Conservation (phyloP, 2,113 vertebrate species). For the Indri indri region DNA sequence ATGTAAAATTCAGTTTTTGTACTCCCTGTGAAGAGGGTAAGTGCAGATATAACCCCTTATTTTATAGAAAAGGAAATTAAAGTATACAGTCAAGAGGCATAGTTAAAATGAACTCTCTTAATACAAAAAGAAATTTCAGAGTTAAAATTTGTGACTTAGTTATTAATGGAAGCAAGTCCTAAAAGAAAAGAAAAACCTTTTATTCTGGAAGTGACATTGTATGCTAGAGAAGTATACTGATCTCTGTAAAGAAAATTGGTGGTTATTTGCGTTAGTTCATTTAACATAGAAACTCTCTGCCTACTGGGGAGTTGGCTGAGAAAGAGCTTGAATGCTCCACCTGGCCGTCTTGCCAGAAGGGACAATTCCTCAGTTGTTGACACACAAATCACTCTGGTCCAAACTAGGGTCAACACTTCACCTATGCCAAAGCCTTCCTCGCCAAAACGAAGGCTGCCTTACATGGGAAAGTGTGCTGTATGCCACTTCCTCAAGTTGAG, state of each 20-base stretch:
- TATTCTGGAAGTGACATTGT: background rate
- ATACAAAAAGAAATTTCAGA: background rate
- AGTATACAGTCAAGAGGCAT: background rate
- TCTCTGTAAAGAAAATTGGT: background rate
- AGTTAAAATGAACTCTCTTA: background rate
- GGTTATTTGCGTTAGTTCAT: background rate
- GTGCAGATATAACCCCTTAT: background rate
- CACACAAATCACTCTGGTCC: background rate
- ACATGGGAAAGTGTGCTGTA: background rate
- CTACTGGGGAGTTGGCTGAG: background rate
- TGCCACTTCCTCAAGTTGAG: background rate
- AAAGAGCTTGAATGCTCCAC: background rate
- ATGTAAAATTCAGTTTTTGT: background rate
- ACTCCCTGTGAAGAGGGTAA: background rate
- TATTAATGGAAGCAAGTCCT: background rate
- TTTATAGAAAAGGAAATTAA: background rate
- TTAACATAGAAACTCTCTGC: background rate
- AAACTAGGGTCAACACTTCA: background rate
- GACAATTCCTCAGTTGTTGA: background rate
- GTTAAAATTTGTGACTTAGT: constrained; percentile 23
- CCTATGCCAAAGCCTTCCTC: background rate
- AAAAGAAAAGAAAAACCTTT: constrained; percentile 11
- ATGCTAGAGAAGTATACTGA: background rate
- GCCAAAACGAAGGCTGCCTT: background rate
- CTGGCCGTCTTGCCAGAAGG: background rate